Evolutionary conservation across 2,113 vertebrate species (phyloP).

Genomic region (Bucco capensis): DNA sequence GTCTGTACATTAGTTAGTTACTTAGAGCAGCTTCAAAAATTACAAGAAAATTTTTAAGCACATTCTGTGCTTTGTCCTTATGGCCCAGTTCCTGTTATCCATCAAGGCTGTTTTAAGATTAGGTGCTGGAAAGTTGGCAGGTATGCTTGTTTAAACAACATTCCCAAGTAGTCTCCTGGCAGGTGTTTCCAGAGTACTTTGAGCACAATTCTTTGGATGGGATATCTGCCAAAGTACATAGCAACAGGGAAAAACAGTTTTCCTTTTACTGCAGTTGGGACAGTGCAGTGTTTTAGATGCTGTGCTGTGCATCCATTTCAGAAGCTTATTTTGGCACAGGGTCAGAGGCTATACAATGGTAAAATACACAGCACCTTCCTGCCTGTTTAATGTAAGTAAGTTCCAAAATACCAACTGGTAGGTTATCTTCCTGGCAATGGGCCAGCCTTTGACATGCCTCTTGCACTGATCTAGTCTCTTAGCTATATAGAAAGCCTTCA

Average conservation of each 20-base stretch:
- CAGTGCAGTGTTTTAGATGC: slow-evolving; percentile 59
- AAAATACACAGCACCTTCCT: slow-evolving; percentile 49
- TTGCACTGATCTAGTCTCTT: not conserved
- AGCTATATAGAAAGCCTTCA: not conserved
- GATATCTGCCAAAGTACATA: slow-evolving; percentile 78
- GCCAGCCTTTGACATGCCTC: not conserved
- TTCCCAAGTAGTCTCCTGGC: slow-evolving; percentile 80
- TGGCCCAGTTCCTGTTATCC: slow-evolving; percentile 67
- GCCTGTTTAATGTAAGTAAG: not conserved
- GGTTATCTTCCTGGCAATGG: not conserved
- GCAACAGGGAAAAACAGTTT: slow-evolving; percentile 72
- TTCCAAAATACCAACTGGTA: not conserved
- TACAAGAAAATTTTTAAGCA: slow-evolving; percentile 35
- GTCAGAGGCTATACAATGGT: slow-evolving; percentile 55
- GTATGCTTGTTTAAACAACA: slow-evolving; percentile 77
- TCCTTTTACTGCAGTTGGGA: slow-evolving; percentile 61
- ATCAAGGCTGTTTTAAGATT: slow-evolving; percentile 71
- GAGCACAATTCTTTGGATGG: slow-evolving; percentile 75
- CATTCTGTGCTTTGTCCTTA: slow-evolving; percentile 51
- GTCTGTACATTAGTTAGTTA: not conserved
- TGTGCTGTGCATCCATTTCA: slow-evolving; percentile 20
- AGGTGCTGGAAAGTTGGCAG: slow-evolving; percentile 79
- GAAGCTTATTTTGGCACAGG: slow-evolving; percentile 54
- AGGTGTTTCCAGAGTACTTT: slow-evolving; percentile 81
- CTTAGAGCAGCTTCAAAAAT: not conserved